Evolutionary conservation across 2,888 invertebrate species (phyloP).

Genomic region (Nysson spinosus): DNA sequence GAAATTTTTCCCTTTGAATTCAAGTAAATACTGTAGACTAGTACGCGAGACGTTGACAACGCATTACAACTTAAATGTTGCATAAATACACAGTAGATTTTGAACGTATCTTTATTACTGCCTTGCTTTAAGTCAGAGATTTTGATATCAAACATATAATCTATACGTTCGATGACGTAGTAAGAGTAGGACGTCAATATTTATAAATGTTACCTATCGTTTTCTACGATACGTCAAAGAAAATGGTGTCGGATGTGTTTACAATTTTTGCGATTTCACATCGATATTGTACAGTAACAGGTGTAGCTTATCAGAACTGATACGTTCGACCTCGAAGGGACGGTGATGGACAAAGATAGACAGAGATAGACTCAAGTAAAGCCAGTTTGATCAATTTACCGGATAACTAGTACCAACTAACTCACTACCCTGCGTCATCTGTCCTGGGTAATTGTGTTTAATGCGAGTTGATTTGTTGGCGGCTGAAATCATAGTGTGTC

Average conservation of each 20-base stretch:
- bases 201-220: no score
- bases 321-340: conserved; percentile 43
- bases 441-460: conserved; percentile 68
- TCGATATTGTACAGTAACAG: conserved; percentile 47
- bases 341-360: conserved; percentile 36
- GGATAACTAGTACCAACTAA: conserved; percentile 55
- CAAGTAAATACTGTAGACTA: no score
- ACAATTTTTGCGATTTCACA: conserved; percentile 13
- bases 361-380: conserved; percentile 47
- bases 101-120: no score
- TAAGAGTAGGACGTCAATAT: no score
- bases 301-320: conserved; percentile 52
- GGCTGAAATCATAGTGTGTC: conserved; percentile 58
- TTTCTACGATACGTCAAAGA: neutral
- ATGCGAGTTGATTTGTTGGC: conserved; percentile 70
- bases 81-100: no score
- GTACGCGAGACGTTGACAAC: no score
- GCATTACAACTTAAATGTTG: no score
- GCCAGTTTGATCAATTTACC: conserved; percentile 63
- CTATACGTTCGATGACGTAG: no score
- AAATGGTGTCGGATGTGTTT: neutral
- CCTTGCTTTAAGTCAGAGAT: no score
- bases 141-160: no score
- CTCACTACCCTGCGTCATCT: conserved; percentile 57
- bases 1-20: no score